Conservation (phyloP, 2,888 invertebrate species). For the Eueremaeus valkanovi region DNA sequence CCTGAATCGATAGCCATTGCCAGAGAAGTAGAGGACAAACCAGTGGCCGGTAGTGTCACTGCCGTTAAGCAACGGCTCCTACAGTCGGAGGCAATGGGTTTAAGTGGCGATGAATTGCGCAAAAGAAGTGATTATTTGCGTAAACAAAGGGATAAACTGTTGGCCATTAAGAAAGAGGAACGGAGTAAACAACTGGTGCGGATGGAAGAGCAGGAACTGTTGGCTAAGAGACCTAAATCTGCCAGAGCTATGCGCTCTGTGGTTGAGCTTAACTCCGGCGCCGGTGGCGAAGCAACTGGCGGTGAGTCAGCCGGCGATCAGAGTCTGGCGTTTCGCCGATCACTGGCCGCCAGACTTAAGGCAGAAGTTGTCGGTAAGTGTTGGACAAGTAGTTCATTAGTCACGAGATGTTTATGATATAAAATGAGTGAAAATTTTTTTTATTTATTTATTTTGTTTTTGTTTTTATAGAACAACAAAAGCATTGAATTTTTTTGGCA, state of each 20-base stretch:
- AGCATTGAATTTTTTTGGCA: background rate
- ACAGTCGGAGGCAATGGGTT: background rate
- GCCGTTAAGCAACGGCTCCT: background rate
- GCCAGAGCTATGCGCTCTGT: constrained; percentile 69
- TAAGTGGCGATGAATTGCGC: constrained; percentile 60
- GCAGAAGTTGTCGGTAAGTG: constrained; percentile 67
- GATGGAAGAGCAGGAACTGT: constrained; percentile 51
- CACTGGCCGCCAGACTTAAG: constrained; percentile 76
- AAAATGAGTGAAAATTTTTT: too few relatives aligned
- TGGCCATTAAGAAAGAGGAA: constrained; percentile 81
- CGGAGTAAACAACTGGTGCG: constrained; percentile 58
- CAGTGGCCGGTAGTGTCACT: background rate
- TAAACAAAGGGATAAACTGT: constrained; percentile 81
- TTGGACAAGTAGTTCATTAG: background rate
- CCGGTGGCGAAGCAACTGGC: constrained; percentile 53
- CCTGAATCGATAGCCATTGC: background rate
- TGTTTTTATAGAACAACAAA: background rate
- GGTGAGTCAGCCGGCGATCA: constrained; percentile 1
- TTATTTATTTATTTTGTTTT: too few relatives aligned
- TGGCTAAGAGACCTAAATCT: constrained; percentile 63
- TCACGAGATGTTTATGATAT: background rate
- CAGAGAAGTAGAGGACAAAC: constrained; percentile 64
- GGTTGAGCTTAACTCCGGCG: constrained; percentile 57
- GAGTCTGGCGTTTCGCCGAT: constrained; percentile 68
- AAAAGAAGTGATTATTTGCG: constrained; percentile 78